These are phyloP conservation scores for Mesorhabditis spiculigera DNA, from an alignment of 2,888 invertebrate species.

Conservation along the genomic window DNA sequence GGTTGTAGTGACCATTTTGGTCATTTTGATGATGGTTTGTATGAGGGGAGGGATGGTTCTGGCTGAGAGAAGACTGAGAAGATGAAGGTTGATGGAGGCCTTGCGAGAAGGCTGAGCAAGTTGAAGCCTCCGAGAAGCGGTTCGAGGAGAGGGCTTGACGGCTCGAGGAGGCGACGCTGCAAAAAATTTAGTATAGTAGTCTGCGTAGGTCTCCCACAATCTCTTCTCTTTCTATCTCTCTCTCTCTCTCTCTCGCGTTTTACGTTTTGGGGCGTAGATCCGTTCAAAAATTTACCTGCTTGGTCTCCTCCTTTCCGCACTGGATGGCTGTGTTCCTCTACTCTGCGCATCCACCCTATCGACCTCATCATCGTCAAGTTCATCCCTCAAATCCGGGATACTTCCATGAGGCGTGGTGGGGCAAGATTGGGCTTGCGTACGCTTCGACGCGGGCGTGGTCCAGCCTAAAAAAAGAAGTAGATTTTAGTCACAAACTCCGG, in stretches of 20 bases:
- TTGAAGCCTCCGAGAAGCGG: neutral
- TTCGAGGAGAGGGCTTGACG: neutral
- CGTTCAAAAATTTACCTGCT: conserved; percentile 2
- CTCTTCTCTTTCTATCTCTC: neutral
- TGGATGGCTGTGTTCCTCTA: conserved; percentile 8
- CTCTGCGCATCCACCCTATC: neutral
- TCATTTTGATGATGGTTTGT: neutral
- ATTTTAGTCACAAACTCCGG: neutral
- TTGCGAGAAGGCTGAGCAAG: neutral
- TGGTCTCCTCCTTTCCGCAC: conserved; percentile 5
- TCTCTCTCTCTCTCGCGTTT: too few relatives aligned
- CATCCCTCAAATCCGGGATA: conserved; percentile 44
- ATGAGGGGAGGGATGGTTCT: neutral
- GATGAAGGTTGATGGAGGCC: neutral
- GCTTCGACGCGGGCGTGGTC: conserved; percentile 22
- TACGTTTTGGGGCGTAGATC: neutral
- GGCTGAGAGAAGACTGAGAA: neutral
- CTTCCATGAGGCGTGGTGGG: conserved; percentile 57
- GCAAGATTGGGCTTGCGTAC: conserved; percentile 40
- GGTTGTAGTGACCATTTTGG: neutral
- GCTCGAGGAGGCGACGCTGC: neutral
- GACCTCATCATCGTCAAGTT: conserved; percentile 9
- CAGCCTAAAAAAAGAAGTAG: conserved; percentile 12
- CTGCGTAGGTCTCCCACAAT: neutral
- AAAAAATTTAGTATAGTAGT: neutral